Base-by-base conservation (phyloP, 2,797 vertebrate genomes). In the Hemitrygon akajei region DNA sequence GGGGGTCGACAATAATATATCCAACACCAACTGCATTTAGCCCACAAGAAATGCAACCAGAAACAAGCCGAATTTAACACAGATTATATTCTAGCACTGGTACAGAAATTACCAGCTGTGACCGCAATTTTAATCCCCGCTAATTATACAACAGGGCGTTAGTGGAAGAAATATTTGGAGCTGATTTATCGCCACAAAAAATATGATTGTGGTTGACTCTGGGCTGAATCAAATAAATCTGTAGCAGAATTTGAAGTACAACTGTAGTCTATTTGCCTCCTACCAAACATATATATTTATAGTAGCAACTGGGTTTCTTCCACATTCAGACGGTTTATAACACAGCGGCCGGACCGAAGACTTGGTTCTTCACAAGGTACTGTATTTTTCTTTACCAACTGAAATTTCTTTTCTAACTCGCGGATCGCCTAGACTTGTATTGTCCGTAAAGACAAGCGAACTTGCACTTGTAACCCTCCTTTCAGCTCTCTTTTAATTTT, bases 221-320 rank as follows among this genome's bases (percentile, higher is more conserved):
- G 14, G n/a, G 63, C 18, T 71, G 66, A 37, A 93, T 40, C 37
- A 93, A 93, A 75, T 47, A 56, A 76, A 75, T 47, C 40, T 6
- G 71, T 69, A 58, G 73, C 91, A 47, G 71, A 27, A 47, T 93
- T 93, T 75, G 91, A 30, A 93, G 86, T 89, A 89, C 63, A 89
- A 69, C n/a, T 18, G 60, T 27, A 56, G 40, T 30, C 40, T 16
- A 25, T 76, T 12, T 93, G 12, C 25, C 25, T 93, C 71, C 6
- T 76, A 37, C 40, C 71, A 58, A 56, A 75, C 71, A 18, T 58
- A 18, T 58, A 86, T 56, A 86, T 86, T 16, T 86, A 30, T n/a
- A 76, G 34, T 76, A 76, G 71, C 60, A 25, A 75, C 40, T 30
- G 27, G 89, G 71, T 76, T 76, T 60, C 86, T 89, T 89, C 60